Evolutionary conservation across 2,113 vertebrate species (phyloP).

Genomic region (Megatriorchis doriae): DNA sequence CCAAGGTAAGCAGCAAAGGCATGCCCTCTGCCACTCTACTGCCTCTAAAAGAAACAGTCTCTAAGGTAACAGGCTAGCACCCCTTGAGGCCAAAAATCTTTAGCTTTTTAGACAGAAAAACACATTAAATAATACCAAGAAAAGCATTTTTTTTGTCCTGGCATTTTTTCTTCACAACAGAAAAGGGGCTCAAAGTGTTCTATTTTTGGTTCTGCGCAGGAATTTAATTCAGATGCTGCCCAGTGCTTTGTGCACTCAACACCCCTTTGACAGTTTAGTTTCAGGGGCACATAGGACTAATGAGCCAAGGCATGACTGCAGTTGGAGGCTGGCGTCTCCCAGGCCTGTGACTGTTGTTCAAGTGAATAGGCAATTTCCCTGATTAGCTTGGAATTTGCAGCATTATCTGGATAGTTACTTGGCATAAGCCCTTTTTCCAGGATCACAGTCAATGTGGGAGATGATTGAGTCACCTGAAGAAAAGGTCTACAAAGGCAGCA

Average conservation of each 20-base stretch:
- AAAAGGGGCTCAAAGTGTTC: slow-evolving; percentile 39
- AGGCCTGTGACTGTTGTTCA: slow-evolving; percentile 43
- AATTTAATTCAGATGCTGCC: slow-evolving; percentile 62
- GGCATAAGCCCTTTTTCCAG: slow-evolving; percentile 14
- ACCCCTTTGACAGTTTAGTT: slow-evolving; percentile 56
- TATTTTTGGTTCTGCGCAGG: slow-evolving; percentile 44
- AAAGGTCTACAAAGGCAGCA: background rate
- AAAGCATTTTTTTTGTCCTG: slow-evolving; percentile 43
- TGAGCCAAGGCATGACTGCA: slow-evolving; percentile 51
- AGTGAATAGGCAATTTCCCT: slow-evolving; percentile 49
- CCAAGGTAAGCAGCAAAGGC: slow-evolving; percentile 82
- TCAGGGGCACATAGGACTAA: slow-evolving; percentile 32
- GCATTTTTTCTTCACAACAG: slow-evolving; percentile 21
- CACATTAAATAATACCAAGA: slow-evolving; percentile 57
- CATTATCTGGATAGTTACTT: slow-evolving; percentile 45
- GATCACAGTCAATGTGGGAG: slow-evolving; percentile 6
- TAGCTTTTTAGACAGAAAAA: slow-evolving; percentile 64
- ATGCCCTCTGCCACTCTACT: slow-evolving; percentile 72
- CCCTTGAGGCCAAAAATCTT: slow-evolving; percentile 71
- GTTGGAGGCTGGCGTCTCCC: slow-evolving; percentile 25
- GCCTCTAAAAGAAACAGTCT: slow-evolving; percentile 74
- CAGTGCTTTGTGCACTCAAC: slow-evolving; percentile 25
- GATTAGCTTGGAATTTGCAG: slow-evolving; percentile 52
- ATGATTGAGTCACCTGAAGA: slow-evolving; percentile 43
- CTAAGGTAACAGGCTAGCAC: slow-evolving; percentile 73